phyloP scores from a whole-genome alignment of 1,140 invertebrate genomes.

The Brachionus paranguensis region DNA sequence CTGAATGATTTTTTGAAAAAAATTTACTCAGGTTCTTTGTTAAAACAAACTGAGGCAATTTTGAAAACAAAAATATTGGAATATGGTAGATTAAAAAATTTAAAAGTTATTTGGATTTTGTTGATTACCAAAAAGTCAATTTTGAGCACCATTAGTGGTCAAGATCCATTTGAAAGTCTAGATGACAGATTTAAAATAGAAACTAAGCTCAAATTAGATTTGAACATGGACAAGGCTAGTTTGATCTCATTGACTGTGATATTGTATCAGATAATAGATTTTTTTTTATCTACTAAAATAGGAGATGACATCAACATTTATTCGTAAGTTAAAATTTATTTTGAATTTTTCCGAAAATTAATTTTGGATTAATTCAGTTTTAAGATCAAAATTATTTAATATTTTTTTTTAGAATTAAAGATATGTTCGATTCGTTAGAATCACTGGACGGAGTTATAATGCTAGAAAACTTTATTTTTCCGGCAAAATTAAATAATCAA shows the following conservation, averaged over 20 bases:
- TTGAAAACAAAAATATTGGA: background rate
- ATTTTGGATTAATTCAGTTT: background rate
- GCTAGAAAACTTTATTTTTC: background rate
- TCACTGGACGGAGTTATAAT: background rate
- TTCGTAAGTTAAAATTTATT: background rate
- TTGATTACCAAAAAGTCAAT: background rate
- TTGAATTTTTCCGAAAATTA: background rate
- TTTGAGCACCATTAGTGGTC: background rate
- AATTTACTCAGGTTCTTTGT: background rate
- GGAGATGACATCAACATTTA: background rate
- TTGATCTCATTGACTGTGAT: background rate
- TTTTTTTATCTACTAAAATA: background rate
- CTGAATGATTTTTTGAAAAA: background rate
- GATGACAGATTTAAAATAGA: background rate
- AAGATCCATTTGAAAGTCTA: background rate
- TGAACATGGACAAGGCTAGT: background rate
- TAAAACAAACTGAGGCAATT: background rate
- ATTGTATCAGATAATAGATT: background rate
- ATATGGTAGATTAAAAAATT: background rate
- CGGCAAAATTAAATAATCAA: background rate
- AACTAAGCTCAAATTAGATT: background rate
- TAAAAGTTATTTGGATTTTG: constrained; percentile 5
- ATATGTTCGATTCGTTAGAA: constrained; percentile 1
- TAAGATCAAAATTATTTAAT: background rate
- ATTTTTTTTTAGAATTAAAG: background rate